phyloP scores from a whole-genome alignment of 2,888 invertebrate genomes.

The Beris chalybata region DNA sequence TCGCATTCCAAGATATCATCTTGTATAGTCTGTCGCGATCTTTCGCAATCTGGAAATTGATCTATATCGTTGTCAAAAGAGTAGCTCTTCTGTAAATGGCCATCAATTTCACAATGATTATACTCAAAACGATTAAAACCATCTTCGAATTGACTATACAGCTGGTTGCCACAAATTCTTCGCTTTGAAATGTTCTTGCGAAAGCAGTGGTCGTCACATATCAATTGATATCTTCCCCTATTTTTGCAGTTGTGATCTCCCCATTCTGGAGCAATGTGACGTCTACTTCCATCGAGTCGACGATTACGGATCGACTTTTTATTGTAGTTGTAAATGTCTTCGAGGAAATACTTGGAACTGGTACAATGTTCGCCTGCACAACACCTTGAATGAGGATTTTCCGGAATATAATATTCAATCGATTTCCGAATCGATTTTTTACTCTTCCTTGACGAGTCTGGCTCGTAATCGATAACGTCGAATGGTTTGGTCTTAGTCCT shows the following conservation, averaged over 20 bases:
- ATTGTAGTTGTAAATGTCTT: slow-evolving; percentile 51
- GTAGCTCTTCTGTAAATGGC: slow-evolving; percentile 22
- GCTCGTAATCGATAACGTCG: slow-evolving; percentile 54
- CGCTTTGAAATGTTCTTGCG: not conserved
- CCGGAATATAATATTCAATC: slow-evolving; percentile 49
- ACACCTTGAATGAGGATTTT: slow-evolving; percentile 43
- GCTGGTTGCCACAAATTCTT: not conserved
- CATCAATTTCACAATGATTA: not conserved
- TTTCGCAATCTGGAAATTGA: slow-evolving; percentile 53
- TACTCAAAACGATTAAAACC: slow-evolving; percentile 40
- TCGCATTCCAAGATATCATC: slow-evolving; percentile 55
- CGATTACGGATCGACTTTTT: slow-evolving; percentile 27
- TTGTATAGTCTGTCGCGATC: slow-evolving; percentile 51
- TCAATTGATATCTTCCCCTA: slow-evolving; percentile 35
- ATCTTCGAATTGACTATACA: slow-evolving; percentile 51
- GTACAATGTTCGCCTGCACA: slow-evolving; percentile 54
- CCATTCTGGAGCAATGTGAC: slow-evolving; percentile 51
- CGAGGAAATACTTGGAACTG: slow-evolving; percentile 52
- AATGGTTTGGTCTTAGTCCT: slow-evolving; percentile 53
- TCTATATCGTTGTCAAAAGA: slow-evolving; percentile 52
- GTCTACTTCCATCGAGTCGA: slow-evolving; percentile 41
- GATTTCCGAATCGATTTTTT: slow-evolving; percentile 49
- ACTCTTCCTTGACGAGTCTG: slow-evolving; percentile 48
- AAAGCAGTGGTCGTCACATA: slow-evolving; percentile 49
- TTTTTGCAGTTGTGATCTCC: slow-evolving; percentile 44